These are phyloP conservation scores for Hoplodrina ambigua DNA, from an alignment of 2,888 invertebrate species.

Conservation along the genomic window DNA sequence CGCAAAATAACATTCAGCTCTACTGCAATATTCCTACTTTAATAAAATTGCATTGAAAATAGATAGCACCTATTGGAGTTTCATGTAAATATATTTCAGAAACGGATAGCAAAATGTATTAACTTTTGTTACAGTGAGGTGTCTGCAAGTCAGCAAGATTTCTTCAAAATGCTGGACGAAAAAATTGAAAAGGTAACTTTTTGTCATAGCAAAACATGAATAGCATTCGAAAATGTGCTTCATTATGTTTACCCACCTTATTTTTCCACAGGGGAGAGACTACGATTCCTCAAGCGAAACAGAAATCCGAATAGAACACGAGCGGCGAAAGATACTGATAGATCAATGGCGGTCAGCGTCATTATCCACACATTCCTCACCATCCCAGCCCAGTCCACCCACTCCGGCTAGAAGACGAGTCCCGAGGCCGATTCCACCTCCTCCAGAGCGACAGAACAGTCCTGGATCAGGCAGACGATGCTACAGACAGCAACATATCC, in stretches of 20 bases:
- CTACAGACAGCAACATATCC: slow-evolving; percentile 80
- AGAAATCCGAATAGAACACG: slow-evolving; percentile 92
- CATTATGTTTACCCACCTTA: background rate
- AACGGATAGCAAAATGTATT: background rate
- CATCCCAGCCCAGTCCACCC: slow-evolving; percentile 81
- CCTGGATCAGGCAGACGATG: slow-evolving; percentile 80
- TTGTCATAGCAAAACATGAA: background rate
- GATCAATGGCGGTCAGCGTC: slow-evolving; percentile 95
- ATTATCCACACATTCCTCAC: slow-evolving; percentile 84
- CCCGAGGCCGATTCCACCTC: slow-evolving; percentile 76
- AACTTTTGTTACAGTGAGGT: slow-evolving; percentile 93
- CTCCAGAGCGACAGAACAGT: slow-evolving; percentile 83
- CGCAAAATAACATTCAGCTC: too few relatives aligned
- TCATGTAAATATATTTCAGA: background rate
- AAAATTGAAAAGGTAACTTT: slow-evolving; percentile 95
- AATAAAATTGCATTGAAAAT: too few relatives aligned
- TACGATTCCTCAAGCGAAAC: slow-evolving; percentile 95
- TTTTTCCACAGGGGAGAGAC: slow-evolving; percentile 92
- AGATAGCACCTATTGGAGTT: too few relatives aligned
- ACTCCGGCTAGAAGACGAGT: slow-evolving; percentile 82
- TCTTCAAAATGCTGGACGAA: slow-evolving; percentile 97
- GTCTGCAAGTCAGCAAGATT: slow-evolving; percentile 97
- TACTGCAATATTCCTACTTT: too few relatives aligned
- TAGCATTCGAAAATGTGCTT: too few relatives aligned
- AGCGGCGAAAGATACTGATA: slow-evolving; percentile 92